These are phyloP conservation scores for Geococcyx californianus DNA, from an alignment of 2,113 vertebrate genomes.

Conservation along the genomic window DNA sequence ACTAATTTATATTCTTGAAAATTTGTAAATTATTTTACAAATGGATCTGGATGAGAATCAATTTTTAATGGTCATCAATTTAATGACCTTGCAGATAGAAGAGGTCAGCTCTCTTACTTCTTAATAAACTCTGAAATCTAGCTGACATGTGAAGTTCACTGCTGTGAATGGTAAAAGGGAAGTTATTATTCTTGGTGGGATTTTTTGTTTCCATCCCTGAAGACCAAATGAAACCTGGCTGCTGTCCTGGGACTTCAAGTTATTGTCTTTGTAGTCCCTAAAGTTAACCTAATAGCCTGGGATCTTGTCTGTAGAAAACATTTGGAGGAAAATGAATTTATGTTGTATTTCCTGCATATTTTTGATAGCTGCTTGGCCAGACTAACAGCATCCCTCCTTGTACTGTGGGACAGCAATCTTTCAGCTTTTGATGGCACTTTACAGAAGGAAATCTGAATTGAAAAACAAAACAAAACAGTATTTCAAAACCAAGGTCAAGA, in stretches of 20 bases:
- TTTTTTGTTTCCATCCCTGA: slow-evolving; percentile 15
- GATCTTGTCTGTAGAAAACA: slow-evolving; percentile 42
- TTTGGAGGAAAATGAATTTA: slow-evolving; percentile 44
- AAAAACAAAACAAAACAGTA: background rate
- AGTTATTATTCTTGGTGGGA: slow-evolving; percentile 13
- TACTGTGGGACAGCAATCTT: slow-evolving; percentile 3
- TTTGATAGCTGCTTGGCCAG: slow-evolving; percentile 32
- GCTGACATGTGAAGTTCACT: background rate
- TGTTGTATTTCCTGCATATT: slow-evolving; percentile 31
- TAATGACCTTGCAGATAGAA: slow-evolving; percentile 18
- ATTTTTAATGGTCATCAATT: slow-evolving; percentile 31
- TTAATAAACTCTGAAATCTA: background rate
- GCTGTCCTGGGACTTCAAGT: slow-evolving; percentile 53
- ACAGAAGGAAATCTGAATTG: background rate
- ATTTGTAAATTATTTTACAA: slow-evolving; percentile 52
- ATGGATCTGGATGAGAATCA: slow-evolving; percentile 1
- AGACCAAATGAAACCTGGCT: slow-evolving; percentile 58
- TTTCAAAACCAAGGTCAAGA: slow-evolving; percentile 25
- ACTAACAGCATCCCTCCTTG: background rate
- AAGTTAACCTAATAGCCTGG: slow-evolving; percentile 50
- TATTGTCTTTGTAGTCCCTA: slow-evolving; percentile 28
- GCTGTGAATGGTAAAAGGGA: background rate
- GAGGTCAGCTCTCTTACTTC: background rate
- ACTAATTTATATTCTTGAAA: background rate
- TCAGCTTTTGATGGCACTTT: background rate